These are phyloP conservation scores for Nemopilema nomurai DNA, from an alignment of 30 jellyfish, hydroid and myxozoan genomes.

Conservation along the genomic window DNA sequence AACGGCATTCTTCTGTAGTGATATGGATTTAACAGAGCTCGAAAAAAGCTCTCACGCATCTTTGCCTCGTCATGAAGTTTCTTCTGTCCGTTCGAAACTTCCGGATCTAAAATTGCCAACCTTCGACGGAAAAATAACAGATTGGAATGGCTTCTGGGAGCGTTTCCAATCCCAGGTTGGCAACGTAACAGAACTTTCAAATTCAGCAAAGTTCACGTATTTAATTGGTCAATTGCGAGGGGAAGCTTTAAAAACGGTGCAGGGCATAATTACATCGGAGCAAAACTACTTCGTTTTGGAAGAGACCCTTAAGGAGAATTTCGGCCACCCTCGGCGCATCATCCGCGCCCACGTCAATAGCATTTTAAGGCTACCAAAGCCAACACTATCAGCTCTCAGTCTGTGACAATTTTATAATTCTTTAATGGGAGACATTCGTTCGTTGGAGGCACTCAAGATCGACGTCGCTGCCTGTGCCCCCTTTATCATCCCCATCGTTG, in stretches of 20 bases:
- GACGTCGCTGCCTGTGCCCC: constrained; percentile 54
- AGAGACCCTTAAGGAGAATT: constrained; percentile 27
- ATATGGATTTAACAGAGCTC: not conserved
- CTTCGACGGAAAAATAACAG: constrained; percentile 49
- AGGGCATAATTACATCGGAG: constrained; percentile 48
- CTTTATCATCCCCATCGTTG: constrained; percentile 25
- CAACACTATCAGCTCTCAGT: constrained; percentile 21
- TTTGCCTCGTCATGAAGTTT: not conserved
- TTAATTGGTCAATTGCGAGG: constrained; percentile 55
- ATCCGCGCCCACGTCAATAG: constrained; percentile 39
- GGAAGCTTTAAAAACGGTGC: constrained; percentile 30
- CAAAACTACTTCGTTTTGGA: constrained; percentile 28
- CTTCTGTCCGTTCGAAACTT: constrained; percentile 19
- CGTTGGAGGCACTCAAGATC: constrained; percentile 33
- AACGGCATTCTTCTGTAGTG: too few relatives aligned
- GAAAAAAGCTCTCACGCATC: not conserved
- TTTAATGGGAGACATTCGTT: constrained; percentile 50
- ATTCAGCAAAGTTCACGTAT: constrained; percentile 21
- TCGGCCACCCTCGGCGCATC: constrained; percentile 42
- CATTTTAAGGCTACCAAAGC: constrained; percentile 26
- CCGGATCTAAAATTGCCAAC: constrained; percentile 40
- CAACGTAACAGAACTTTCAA: constrained; percentile 29
- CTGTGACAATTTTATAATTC: constrained; percentile 36
- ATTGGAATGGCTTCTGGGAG: constrained; percentile 56
- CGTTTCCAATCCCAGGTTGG: constrained; percentile 63